A percentile compares a stretch with the other conserved stretches of the same genome.
phyloP scores from a whole-genome alignment of 2,888 invertebrate species.

The Ophion slaviceki region DNA sequence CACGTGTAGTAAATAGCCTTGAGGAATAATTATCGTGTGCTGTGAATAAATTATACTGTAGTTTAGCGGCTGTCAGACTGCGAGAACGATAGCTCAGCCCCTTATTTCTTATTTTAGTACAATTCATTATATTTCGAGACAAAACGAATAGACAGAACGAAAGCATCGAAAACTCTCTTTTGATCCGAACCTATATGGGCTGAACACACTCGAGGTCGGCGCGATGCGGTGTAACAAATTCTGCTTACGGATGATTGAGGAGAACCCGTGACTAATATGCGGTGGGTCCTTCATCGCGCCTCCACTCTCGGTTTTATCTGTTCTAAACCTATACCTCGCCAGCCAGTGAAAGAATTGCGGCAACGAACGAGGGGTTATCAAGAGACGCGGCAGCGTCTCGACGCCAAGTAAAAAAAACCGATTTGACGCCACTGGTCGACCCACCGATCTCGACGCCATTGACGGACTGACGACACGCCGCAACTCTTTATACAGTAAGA shows the following conservation, averaged over 20 bases:
- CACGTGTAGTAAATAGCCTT: conserved; percentile 29
- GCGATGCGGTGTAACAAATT: conserved; percentile 36
- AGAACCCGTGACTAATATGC: conserved; percentile 59
- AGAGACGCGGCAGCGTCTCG: too few species aligned
- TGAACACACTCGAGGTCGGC: conserved; percentile 36
- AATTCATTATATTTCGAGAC: conserved; percentile 62
- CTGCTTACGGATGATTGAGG: conserved; percentile 49
- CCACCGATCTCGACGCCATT: too few species aligned
- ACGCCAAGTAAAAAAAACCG: too few species aligned
- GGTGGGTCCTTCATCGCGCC: conserved; percentile 5
- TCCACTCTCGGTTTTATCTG: conserved; percentile 31
- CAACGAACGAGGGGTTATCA: conserved; percentile 4
- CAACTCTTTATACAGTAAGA: too few species aligned
- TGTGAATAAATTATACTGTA: conserved; percentile 62
- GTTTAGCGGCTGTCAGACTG: conserved; percentile 55
- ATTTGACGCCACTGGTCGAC: too few species aligned
- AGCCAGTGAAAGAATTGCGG: not conserved
- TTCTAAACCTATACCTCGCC: conserved; percentile 12
- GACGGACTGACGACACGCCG: too few species aligned
- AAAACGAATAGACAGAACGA: conserved; percentile 11
- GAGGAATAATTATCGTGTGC: conserved; percentile 62
- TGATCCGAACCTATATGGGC: conserved; percentile 13
- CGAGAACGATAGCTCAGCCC: conserved; percentile 55
- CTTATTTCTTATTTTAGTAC: conserved; percentile 41
- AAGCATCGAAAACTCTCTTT: conserved; percentile 48